Evolutionary conservation across 2,113 vertebrate genomes (phyloP).

Genomic region (Porphyrio hochstetteri): DNA sequence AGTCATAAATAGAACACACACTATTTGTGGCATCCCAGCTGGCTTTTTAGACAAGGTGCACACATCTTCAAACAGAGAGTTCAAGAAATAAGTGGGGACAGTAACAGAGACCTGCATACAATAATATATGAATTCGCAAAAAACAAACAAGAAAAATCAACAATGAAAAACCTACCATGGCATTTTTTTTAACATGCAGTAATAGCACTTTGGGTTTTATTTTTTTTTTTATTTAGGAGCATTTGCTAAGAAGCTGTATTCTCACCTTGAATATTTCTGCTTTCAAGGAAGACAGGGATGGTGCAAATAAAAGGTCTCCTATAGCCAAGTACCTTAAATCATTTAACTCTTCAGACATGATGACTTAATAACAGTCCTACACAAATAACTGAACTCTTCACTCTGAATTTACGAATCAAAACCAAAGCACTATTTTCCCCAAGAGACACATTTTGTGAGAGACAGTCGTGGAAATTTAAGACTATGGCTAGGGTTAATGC

Average conservation of each 20-base stretch:
- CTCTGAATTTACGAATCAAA: constrained; percentile 20
- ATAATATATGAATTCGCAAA: constrained; percentile 12
- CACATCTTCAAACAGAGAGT: constrained; percentile 55
- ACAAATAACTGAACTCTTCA: constrained; percentile 33
- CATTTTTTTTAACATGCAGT: neutral
- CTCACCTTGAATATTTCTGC: constrained; percentile 18
- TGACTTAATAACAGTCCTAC: constrained; percentile 14
- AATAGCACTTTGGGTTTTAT: neutral
- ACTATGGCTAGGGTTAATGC: neutral
- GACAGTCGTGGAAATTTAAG: constrained; percentile 19
- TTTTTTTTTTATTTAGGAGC: neutral
- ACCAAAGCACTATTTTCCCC: neutral
- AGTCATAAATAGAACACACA: constrained; percentile 78
- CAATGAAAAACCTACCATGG: neutral
- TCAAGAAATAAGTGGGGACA: neutral
- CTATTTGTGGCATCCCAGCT: constrained; percentile 79
- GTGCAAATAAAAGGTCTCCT: neutral
- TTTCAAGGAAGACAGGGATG: neutral
- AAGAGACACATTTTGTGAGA: neutral
- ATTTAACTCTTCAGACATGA: constrained; percentile 6
- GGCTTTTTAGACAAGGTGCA: constrained; percentile 75
- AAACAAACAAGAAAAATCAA: neutral
- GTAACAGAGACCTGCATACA: constrained; percentile 2
- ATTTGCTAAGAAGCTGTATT: constrained; percentile 41
- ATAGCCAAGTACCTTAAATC: neutral